These are phyloP conservation scores for Trachelus tabidus DNA, from an alignment of 2,888 invertebrate genomes.

Conservation along the genomic window DNA sequence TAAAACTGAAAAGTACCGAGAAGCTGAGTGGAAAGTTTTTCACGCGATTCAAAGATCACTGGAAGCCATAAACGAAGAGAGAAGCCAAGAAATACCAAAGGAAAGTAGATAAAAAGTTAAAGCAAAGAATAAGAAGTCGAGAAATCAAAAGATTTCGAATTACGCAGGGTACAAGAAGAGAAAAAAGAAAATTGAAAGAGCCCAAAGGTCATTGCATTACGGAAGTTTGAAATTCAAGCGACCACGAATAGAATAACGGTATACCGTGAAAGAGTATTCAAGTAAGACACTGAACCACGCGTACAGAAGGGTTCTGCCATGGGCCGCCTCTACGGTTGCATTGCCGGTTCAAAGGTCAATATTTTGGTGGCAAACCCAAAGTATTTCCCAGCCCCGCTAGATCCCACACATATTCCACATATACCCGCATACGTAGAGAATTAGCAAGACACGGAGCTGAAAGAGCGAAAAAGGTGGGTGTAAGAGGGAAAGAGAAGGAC, in stretches of 20 bases:
- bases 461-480: no score
- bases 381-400: background rate
- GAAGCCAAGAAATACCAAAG: background rate
- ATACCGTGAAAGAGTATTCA: background rate
- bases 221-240: background rate
- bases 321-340: background rate
- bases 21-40: background rate
- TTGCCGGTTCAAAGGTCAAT: background rate
- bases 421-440: no score
- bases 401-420: no score
- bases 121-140: background rate
- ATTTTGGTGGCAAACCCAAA: background rate
- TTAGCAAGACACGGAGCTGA: no score
- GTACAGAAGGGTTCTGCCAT: background rate
- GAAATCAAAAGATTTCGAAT: background rate
- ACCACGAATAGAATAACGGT: background rate
- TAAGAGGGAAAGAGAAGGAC: background rate
- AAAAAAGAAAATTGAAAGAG: background rate
- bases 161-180: background rate
- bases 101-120: background rate
- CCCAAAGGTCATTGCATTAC: no score
- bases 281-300: background rate
- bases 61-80: background rate
- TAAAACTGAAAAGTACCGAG: background rate
- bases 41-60: background rate